Base-by-base conservation (phyloP, 2,797 vertebrate genomes). In the Fistularia tabacaria region DNA sequence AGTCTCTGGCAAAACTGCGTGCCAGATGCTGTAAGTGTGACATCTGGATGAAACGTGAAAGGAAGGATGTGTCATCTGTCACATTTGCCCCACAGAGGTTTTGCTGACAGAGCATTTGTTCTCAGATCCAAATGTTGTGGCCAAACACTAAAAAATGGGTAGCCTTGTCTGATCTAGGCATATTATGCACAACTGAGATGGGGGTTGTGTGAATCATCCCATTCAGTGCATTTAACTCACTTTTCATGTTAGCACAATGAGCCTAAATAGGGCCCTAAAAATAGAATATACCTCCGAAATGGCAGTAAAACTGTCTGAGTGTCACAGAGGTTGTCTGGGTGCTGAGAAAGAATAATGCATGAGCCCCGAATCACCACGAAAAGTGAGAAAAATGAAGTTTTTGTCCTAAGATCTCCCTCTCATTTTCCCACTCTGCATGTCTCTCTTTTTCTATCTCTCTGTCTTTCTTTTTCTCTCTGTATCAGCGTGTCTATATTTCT, bases 51-150 rank as follows among this genome's bases (percentile, higher is more conserved):
- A 40, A 64, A 56, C 7, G 73, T 62, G 69, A 79, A 72, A 59
- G 52, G 57, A 46, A 54, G 64, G 64, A 67, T 79, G 82, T 81
- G 68, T 77, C 79, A 87, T 83, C 72, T 39, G 74, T 80, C 82
- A 77, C 77, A 71, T 78, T 59, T 0, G 10, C 42, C 68, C 64
- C 75, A 62, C 57, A 7, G 57, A 49, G 69, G 47, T 25, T 62
- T 64, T 62, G 39, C 58, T 59, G 64, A 73, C 66, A 57, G 51
- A 59, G 39, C 10, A n/a, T 50, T 10, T 62, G 61, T 66, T 65
- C 66, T 59, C 65, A 43, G 55, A 67, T 25, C 43, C 39, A 55
- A 64, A 63, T 3, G n/a, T 59, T 41, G 46, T 1, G 36, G 49
- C 42, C 69, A 54, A 37, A 54, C 49, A 52, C 41, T 50, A 52